Conservation (phyloP, 2,888 invertebrate species). For the Sphinx pinastri region DNA sequence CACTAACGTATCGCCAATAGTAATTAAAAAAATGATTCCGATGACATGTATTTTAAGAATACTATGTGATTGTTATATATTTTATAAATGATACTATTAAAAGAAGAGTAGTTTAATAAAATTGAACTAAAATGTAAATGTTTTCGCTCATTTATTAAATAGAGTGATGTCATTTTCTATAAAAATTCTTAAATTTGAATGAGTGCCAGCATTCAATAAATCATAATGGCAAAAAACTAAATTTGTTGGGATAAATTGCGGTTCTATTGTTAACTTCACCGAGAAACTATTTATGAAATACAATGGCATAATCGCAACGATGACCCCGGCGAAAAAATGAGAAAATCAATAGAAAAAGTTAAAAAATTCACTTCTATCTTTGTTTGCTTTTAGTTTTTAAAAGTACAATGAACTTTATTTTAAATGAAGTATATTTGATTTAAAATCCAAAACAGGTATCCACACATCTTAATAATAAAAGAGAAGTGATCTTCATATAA, state of each 20-base stretch:
- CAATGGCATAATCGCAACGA: too few relatives aligned
- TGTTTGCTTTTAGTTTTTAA: too few relatives aligned
- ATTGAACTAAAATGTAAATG: not conserved
- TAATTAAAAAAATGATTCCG: too few relatives aligned
- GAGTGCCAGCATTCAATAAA: conserved; percentile 16
- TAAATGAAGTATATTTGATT: too few relatives aligned
- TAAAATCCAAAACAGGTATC: too few relatives aligned
- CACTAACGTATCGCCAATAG: too few relatives aligned
- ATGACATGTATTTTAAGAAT: not conserved
- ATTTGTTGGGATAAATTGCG: not conserved
- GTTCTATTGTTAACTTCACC: not conserved
- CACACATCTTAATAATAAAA: too few relatives aligned
- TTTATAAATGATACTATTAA: not conserved
- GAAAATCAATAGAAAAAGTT: too few relatives aligned
- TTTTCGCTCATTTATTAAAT: not conserved
- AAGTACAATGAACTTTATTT: too few relatives aligned
- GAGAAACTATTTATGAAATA: not conserved
- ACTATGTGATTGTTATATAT: not conserved
- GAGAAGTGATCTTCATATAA: too few relatives aligned
- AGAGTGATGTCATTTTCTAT: not conserved
- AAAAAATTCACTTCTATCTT: too few relatives aligned
- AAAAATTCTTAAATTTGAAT: conserved; percentile 1
- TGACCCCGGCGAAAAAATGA: too few relatives aligned
- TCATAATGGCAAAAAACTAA: not conserved
- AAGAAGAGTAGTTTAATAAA: not conserved